These are phyloP conservation scores for Agrochola litura DNA, from an alignment of 2,888 invertebrate species.

Conservation along the genomic window DNA sequence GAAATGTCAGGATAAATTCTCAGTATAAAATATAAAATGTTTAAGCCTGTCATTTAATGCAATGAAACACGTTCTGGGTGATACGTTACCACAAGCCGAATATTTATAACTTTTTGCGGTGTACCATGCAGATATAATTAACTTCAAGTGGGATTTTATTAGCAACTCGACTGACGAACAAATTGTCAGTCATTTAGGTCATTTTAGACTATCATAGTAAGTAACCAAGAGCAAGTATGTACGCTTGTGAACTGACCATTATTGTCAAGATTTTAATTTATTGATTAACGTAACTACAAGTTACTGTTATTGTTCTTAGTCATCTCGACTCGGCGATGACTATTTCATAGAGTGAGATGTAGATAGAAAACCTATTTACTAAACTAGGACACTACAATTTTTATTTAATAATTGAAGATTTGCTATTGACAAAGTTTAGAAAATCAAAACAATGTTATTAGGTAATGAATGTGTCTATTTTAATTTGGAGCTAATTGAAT, in stretches of 20 bases:
- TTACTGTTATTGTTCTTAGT: slow-evolving; percentile 41
- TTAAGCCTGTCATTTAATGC: slow-evolving; percentile 6
- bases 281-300: slow-evolving; percentile 50
- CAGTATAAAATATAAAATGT: background rate
- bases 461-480: background rate
- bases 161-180: slow-evolving; percentile 13
- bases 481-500: slow-evolving; percentile 13
- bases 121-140: slow-evolving; percentile 18
- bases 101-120: slow-evolving; percentile 49
- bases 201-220: slow-evolving; percentile 25
- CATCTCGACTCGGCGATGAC: slow-evolving; percentile 12
- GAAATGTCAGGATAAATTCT: background rate
- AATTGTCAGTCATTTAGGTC: slow-evolving; percentile 33
- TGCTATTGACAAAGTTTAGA: background rate
- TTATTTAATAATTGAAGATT: background rate
- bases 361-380: slow-evolving; percentile 13
- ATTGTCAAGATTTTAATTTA: slow-evolving; percentile 49
- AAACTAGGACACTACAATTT: background rate
- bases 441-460: background rate
- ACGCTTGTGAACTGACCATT: slow-evolving; percentile 20
- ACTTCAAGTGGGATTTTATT: slow-evolving; percentile 27
- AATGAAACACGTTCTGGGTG: slow-evolving; percentile 33
- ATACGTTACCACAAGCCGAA: slow-evolving; percentile 44
- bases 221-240: slow-evolving; percentile 17
- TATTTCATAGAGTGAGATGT: background rate